Conservation (phyloP, 2,113 vertebrate genomes). For the Centrocercus urophasianus region DNA sequence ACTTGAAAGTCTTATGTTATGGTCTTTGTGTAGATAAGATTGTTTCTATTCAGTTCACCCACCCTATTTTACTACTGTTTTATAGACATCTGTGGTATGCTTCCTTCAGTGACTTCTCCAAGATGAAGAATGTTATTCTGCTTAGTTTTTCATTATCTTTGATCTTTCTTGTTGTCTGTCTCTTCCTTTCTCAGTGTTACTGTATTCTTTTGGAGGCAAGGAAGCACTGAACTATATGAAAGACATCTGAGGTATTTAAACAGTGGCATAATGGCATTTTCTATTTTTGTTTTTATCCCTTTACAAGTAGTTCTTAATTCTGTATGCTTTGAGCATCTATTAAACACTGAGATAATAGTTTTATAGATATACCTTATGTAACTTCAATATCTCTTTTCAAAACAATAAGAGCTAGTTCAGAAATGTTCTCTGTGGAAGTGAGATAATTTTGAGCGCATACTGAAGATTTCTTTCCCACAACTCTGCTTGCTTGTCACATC, state of each 20-base stretch:
- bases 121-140: not conserved
- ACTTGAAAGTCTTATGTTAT: not conserved
- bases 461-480: constrained; percentile 36
- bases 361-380: not conserved
- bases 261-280: not conserved
- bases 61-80: not conserved
- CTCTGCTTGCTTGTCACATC: constrained; percentile 28
- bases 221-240: not conserved
- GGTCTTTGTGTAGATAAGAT: not conserved
- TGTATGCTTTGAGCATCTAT: not conserved
- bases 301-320: not conserved
- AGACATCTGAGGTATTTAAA: not conserved
- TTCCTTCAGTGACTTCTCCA: not conserved
- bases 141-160: not conserved
- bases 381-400: not conserved
- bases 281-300: not conserved
- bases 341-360: not conserved
- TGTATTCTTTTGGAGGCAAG: not conserved
- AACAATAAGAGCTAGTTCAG: not conserved
- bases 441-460: not conserved
- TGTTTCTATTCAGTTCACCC: not conserved
- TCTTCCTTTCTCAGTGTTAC: not conserved
- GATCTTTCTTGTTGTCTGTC: not conserved
- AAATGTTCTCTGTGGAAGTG: not conserved
- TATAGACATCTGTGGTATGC: not conserved